Base-by-base conservation (phyloP, 1,140 invertebrate genomes). In the Formica selysi region DNA sequence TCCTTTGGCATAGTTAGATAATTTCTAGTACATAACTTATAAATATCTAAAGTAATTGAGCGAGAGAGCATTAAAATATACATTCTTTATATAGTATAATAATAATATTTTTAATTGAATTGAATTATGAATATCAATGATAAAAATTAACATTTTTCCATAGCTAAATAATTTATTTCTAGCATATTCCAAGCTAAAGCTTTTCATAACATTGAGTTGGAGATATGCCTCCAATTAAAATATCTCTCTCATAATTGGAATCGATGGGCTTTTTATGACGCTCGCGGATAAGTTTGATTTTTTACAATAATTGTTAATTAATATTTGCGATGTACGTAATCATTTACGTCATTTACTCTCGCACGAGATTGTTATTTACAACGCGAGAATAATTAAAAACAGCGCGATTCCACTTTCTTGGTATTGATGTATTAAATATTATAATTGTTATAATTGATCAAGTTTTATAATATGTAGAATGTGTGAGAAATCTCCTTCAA, bases 31-130 rank as follows among this genome's bases (percentile, higher is more conserved):
- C 32, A n/a, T 48, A 81, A 38, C 67, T 71, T 81, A 59, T 68
- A 62, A 26, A 26, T 29, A 36, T 83, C 54, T 19, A 32, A 73
- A 38, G 44, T 81, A 81, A 83, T 83, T 74, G 51, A 29, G 13
- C 41, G 68, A 32, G 32, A 32, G 32, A 62, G 38, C 54, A 73
- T 68, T 19, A 32, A 71, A 8, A 11, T 5, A 29, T 36, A 36
- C n/a, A 44, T 3, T 38, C 19, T 70, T 51, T 48, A 71, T 29
- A 29, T 13, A n/a, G 3, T 67, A 32, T 32, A 67, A 16, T 26
- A 22, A 16, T 8, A 29, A 48, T 32, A 71, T 13, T 32, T 29
- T 29, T 51, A 0, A 71, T 51, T 71, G 68, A 51, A 71, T 8
- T 10, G 3, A 10, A 26, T 62, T 62, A n/a, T 41, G 11, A 19